Evolutionary conservation across 2,888 invertebrate species (phyloP).

Genomic region (Drosophila falleni): DNA sequence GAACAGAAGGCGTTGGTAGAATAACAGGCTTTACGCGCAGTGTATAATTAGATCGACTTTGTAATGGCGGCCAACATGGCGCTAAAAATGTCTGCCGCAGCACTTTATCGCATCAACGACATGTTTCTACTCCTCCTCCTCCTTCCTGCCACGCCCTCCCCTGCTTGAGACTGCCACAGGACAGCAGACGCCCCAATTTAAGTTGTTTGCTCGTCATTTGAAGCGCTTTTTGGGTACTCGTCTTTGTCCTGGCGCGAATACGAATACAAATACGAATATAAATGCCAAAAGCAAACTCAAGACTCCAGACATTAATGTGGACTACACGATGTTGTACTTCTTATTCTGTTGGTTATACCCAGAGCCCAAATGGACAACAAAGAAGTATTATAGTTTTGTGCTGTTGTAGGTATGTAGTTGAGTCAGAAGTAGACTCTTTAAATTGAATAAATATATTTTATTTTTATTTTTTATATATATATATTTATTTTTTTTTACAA

Average conservation of each 20-base stretch:
- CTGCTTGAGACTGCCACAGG: slow-evolving; percentile 37
- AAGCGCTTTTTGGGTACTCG: slow-evolving; percentile 29
- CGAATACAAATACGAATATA: slow-evolving; percentile 44
- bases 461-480: too few relatives aligned
- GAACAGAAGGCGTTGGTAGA: slow-evolving; percentile 42
- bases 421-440: not conserved
- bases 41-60: slow-evolving; percentile 75
- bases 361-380: not conserved
- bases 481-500: too few relatives aligned
- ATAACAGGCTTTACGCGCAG: slow-evolving; percentile 53
- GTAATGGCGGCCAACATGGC: slow-evolving; percentile 73
- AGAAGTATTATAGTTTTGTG: not conserved
- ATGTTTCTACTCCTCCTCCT: slow-evolving; percentile 2
- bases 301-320: slow-evolving; percentile 60
- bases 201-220: slow-evolving; percentile 46
- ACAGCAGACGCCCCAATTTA: slow-evolving; percentile 58
- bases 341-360: slow-evolving; percentile 11
- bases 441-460: too few relatives aligned
- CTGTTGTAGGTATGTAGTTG: not conserved
- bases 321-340: slow-evolving; percentile 30
- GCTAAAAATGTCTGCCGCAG: slow-evolving; percentile 72
- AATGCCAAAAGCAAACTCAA: slow-evolving; percentile 64
- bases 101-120: slow-evolving; percentile 65
- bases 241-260: not conserved
- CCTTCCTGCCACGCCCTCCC: not conserved